These are phyloP conservation scores for Sebastes hubbsi DNA, from an alignment of 2,797 vertebrate genomes.

Conservation along the genomic window DNA sequence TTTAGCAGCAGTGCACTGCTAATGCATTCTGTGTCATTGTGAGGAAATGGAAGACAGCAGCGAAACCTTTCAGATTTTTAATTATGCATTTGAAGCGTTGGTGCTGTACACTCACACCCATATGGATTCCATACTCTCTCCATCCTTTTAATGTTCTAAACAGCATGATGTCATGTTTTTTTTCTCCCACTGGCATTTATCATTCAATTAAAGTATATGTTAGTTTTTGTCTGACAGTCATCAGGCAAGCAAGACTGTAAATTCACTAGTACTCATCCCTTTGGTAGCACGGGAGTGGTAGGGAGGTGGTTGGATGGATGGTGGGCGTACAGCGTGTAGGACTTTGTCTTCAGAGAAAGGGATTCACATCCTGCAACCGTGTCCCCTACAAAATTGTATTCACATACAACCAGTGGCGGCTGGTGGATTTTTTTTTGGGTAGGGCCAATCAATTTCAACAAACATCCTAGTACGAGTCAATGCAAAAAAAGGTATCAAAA, in stretches of 20 bases:
- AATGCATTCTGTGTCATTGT: slow-evolving; percentile 17
- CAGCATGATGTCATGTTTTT: background rate
- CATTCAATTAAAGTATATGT: background rate
- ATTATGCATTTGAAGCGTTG: slow-evolving; percentile 38
- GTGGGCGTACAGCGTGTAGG: too few species aligned
- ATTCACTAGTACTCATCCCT: background rate
- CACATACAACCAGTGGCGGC: too few species aligned
- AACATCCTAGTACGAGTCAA: too few species aligned
- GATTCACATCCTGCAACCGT: background rate
- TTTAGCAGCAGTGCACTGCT: slow-evolving; percentile 19
- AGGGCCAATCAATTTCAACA: too few species aligned
- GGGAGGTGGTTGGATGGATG: too few species aligned
- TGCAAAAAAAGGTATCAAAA: too few species aligned
- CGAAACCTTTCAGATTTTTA: slow-evolving; percentile 45
- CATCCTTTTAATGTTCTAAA: background rate
- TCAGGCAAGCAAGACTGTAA: background rate
- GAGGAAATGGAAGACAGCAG: slow-evolving; percentile 29
- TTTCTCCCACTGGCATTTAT: background rate
- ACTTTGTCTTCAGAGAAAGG: background rate
- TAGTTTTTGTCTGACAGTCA: background rate
- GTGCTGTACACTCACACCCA: background rate
- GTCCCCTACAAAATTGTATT: too few species aligned
- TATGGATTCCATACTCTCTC: background rate
- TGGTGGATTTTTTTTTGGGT: too few species aligned
- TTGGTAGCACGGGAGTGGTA: background rate